Evolutionary conservation across 2,888 invertebrate genomes (phyloP).

Genomic region (Oligia fasciuncula): DNA sequence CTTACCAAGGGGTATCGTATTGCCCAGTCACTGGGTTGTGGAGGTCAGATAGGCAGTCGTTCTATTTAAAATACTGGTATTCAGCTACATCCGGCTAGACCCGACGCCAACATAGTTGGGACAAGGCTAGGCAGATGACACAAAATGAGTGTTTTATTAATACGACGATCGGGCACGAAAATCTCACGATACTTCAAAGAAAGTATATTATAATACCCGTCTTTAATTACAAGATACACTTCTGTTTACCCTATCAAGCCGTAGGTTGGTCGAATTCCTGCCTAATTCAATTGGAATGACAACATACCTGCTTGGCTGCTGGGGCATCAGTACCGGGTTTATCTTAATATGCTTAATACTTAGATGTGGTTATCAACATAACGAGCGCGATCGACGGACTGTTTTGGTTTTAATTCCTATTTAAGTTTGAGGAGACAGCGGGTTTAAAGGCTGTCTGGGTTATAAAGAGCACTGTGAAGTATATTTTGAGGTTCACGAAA

Average conservation of each 20-base stretch:
- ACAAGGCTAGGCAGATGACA: neutral
- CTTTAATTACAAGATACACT: constrained; percentile 45
- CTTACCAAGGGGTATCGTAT: neutral
- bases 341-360: constrained; percentile 82
- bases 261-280: constrained; percentile 41
- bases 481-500: neutral
- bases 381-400: constrained; percentile 58
- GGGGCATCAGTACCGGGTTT: constrained; percentile 70
- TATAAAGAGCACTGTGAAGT: neutral
- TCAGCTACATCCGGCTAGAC: neutral
- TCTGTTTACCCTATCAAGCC: constrained; percentile 46
- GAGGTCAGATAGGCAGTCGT: too few species aligned
- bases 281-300: constrained; percentile 52
- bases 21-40: neutral
- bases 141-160: neutral
- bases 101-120: neutral
- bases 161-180: neutral
- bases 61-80: neutral
- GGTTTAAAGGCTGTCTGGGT: neutral
- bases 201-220: constrained; percentile 5
- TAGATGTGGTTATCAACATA: constrained; percentile 78
- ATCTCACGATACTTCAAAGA: constrained; percentile 8
- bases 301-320: constrained; percentile 6
- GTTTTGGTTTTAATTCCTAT: constrained; percentile 33
- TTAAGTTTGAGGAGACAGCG: constrained; percentile 40